These are phyloP conservation scores for Eurypyga helias DNA, from an alignment of 2,113 vertebrate species.

Conservation along the genomic window DNA sequence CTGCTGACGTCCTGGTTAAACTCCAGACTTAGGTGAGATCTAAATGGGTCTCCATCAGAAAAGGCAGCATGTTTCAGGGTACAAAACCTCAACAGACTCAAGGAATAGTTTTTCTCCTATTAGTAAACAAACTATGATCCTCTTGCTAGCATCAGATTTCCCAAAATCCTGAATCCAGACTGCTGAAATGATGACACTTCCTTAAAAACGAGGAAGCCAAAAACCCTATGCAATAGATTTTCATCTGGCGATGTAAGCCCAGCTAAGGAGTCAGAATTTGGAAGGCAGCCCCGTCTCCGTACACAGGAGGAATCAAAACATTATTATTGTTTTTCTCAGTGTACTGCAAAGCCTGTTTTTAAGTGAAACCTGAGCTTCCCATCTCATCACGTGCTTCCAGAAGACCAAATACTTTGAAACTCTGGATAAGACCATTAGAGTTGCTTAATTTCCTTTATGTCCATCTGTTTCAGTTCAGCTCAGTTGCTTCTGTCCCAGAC, in stretches of 20 bases:
- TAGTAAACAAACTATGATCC: background rate
- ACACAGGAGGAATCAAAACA: constrained; percentile 4
- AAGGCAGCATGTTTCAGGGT: background rate
- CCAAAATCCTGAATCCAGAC: background rate
- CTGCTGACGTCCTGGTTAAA: background rate
- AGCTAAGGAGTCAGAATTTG: background rate
- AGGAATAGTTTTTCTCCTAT: background rate
- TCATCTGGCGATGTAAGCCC: background rate
- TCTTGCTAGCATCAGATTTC: background rate
- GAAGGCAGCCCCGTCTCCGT: background rate
- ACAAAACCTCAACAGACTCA: background rate
- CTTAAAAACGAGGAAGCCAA: background rate
- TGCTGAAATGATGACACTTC: background rate
- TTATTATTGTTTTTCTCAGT: constrained; percentile 48
- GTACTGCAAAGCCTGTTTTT: constrained; percentile 55
- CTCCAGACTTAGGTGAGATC: background rate
- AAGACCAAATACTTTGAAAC: constrained; percentile 52
- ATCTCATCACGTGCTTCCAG: constrained; percentile 22
- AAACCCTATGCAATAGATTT: accelerated
- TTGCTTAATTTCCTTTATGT: constrained; percentile 68
- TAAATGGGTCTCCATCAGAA: background rate
- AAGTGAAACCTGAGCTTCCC: constrained; percentile 54
- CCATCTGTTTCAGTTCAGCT: constrained; percentile 67
- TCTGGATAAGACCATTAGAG: constrained; percentile 61
- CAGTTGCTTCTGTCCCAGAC: constrained; percentile 61